Conservation (phyloP, 2,797 vertebrate genomes). For the Rhinophrynus dorsalis region DNA sequence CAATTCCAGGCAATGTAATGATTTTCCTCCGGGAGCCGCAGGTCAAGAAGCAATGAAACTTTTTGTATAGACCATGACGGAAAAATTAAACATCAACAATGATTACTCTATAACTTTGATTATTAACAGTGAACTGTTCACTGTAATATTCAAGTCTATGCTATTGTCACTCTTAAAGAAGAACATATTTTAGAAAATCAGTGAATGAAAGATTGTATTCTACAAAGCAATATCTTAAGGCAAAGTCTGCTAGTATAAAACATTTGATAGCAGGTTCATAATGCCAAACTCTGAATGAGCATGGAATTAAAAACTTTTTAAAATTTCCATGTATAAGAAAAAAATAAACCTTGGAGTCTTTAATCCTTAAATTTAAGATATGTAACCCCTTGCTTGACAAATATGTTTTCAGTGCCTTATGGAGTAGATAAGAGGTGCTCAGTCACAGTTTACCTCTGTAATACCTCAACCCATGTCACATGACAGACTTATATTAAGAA, state of each 20-base stretch:
- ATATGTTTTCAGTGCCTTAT: background rate
- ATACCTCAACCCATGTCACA: too few species aligned
- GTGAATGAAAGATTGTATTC: slow-evolving; percentile 22
- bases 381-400: background rate
- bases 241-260: slow-evolving; percentile 16
- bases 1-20: too few species aligned
- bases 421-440: too few species aligned
- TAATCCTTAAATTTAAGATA: background rate
- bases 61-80: slow-evolving; percentile 36
- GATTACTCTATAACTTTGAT: slow-evolving; percentile 40
- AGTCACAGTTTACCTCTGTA: too few species aligned
- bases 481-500: too few species aligned
- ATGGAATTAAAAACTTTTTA: background rate
- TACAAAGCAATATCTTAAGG: slow-evolving; percentile 46
- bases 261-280: slow-evolving; percentile 24
- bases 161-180: slow-evolving; percentile 2
- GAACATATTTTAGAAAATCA: slow-evolving; percentile 1
- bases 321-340: background rate
- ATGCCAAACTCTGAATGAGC: background rate
- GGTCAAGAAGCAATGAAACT: slow-evolving; percentile 16
- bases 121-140: slow-evolving; percentile 17
- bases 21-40: slow-evolving; percentile 22
- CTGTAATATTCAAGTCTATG: slow-evolving; percentile 20
- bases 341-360: background rate
- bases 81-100: slow-evolving; percentile 43